Evolutionary conservation across 92 coral and sea anemone genomes (phyloP).

Genomic region (Metridium senile): DNA sequence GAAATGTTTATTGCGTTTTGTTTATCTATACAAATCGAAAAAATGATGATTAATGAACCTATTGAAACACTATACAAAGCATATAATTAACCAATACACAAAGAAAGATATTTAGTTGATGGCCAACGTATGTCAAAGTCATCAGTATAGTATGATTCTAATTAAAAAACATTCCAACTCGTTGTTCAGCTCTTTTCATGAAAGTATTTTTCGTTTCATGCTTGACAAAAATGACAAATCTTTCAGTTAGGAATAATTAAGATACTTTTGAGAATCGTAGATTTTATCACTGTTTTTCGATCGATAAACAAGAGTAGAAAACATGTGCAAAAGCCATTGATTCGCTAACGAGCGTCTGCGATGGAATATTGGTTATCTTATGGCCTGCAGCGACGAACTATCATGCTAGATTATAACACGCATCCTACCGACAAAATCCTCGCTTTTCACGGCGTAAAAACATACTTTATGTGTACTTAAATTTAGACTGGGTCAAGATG

Average conservation of each 20-base stretch:
- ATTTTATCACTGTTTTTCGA: neutral
- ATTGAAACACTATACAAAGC: neutral
- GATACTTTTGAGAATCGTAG: neutral
- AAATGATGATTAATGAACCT: neutral
- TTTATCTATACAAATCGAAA: neutral
- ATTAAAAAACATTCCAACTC: constrained; percentile 12
- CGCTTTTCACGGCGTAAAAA: neutral
- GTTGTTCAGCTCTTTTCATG: neutral
- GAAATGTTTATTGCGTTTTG: too few species aligned
- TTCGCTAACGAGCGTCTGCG: neutral
- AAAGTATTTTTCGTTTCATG: neutral
- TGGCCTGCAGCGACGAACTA: constrained; percentile 19
- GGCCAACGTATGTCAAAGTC: constrained; percentile 29
- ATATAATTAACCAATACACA: neutral
- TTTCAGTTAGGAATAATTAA: neutral
- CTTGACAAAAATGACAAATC: neutral
- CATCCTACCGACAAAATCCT: neutral
- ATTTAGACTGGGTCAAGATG: neutral
- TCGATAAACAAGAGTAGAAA: neutral
- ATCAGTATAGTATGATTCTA: constrained; percentile 10
- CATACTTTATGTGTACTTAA: neutral
- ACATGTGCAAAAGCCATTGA: constrained; percentile 24
- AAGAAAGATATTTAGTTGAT: neutral
- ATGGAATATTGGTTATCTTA: constrained; percentile 12
- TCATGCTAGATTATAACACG: constrained; percentile 23